phyloP scores from a whole-genome alignment of 2,113 vertebrate genomes.

The Motacilla tschutschensis region DNA sequence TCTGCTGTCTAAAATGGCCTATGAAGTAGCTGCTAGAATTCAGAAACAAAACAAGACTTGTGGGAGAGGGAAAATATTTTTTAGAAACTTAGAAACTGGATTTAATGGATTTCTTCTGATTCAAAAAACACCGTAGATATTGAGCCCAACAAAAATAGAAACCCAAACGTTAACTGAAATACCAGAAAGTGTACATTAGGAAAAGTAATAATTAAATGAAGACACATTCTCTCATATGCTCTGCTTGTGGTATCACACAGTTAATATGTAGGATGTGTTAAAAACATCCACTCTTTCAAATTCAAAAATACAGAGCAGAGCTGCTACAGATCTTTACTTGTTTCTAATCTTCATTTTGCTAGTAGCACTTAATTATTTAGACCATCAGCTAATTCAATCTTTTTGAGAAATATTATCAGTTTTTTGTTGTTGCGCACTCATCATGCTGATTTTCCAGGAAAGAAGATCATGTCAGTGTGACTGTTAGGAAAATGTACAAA shows the following conservation, averaged over 20 bases:
- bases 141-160: background rate
- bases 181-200: background rate
- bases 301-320: background rate
- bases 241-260: background rate
- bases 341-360: background rate
- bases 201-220: background rate
- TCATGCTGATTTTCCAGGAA: background rate
- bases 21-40: background rate
- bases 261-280: background rate
- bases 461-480: background rate
- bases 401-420: background rate
- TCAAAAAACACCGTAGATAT: background rate
- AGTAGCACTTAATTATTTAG: background rate
- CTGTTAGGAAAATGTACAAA: background rate
- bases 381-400: background rate
- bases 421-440: background rate
- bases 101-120: background rate
- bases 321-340: background rate
- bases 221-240: background rate
- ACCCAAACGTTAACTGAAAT: background rate
- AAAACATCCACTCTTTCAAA: background rate
- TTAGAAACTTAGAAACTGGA: background rate
- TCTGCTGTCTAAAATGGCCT: background rate
- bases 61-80: background rate
- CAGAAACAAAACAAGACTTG: background rate